Evolutionary conservation across 1,140 invertebrate genomes (phyloP).

Genomic region (Drosophila bocqueti): DNA sequence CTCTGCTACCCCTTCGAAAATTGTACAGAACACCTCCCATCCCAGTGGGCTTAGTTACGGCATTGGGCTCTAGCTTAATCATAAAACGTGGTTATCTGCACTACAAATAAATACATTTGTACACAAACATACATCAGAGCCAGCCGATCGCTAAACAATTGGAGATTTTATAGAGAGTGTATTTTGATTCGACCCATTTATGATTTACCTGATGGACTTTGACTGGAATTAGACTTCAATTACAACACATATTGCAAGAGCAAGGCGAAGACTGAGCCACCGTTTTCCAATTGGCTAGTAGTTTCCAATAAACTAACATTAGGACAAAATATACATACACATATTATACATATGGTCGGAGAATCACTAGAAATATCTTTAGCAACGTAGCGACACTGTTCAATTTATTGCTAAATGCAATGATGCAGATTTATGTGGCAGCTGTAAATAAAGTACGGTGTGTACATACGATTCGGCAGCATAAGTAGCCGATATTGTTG

Average conservation of each 20-base stretch:
- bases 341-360: constrained; percentile 18
- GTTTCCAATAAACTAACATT: constrained; percentile 35
- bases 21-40: constrained; percentile 34
- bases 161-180: constrained; percentile 8
- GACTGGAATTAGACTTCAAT: constrained; percentile 41
- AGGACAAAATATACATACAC: constrained; percentile 42
- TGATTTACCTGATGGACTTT: constrained; percentile 16
- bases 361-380: constrained; percentile 30
- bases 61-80: constrained; percentile 20
- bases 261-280: constrained; percentile 62
- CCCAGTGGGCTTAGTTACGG: constrained; percentile 14
- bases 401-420: constrained; percentile 12
- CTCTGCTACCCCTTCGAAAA: constrained; percentile 15
- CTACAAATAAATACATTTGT: constrained; percentile 47
- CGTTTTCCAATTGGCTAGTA: constrained; percentile 49
- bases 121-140: constrained; percentile 3
- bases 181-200: constrained; percentile 3
- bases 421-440: constrained; percentile 14
- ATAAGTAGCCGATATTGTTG: constrained; percentile 33
- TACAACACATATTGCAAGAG: constrained; percentile 46
- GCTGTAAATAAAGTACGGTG: constrained; percentile 26
- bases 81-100: constrained; percentile 19
- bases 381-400: constrained; percentile 30
- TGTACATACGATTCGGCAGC: constrained; percentile 35
- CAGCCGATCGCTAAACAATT: constrained; percentile 9